A percentile compares a stretch with the other conserved stretches of the same genome.
Conservation (phyloP, 2,113 vertebrate genomes). For the Psilopsiagon aymara region DNA sequence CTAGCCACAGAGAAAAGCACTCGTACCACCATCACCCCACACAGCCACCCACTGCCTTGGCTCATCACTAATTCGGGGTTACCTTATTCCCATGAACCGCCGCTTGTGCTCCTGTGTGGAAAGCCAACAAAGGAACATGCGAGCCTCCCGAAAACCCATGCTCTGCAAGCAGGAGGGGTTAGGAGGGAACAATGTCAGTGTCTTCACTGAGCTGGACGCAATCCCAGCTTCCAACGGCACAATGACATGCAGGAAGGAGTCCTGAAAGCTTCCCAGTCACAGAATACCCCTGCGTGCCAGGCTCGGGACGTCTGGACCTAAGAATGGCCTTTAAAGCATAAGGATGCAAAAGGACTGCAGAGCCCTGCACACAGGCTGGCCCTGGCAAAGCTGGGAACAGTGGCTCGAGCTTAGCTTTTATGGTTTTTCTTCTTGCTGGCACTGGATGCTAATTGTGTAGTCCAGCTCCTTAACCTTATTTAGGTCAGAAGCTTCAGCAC, state of each 20-base stretch:
- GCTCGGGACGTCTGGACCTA: neutral
- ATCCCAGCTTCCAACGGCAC: conserved; percentile 40
- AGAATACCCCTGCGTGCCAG: neutral
- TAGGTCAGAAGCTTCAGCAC: conserved; percentile 49
- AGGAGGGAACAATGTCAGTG: conserved; percentile 6
- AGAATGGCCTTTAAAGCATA: neutral
- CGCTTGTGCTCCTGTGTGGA: neutral
- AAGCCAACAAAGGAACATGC: conserved; percentile 30
- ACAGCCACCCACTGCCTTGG: neutral
- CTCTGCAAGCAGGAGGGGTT: neutral
- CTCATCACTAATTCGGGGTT: neutral
- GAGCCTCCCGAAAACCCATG: neutral
- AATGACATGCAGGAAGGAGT: conserved; percentile 47
- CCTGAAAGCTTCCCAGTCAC: conserved; percentile 2
- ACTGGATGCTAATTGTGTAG: neutral
- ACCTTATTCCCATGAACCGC: conserved; percentile 26
- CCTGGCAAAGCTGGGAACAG: neutral
- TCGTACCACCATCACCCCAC: neutral
- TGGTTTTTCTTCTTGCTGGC: neutral
- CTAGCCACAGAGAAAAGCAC: neutral
- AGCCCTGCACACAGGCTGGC: neutral
- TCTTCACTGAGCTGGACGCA: conserved; percentile 48
- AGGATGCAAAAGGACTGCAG: neutral
- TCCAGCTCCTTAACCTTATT: conserved; percentile 37
- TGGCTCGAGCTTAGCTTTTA: neutral